Conservation (phyloP, 1,140 invertebrate genomes). For the Polyergus mexicanus region DNA sequence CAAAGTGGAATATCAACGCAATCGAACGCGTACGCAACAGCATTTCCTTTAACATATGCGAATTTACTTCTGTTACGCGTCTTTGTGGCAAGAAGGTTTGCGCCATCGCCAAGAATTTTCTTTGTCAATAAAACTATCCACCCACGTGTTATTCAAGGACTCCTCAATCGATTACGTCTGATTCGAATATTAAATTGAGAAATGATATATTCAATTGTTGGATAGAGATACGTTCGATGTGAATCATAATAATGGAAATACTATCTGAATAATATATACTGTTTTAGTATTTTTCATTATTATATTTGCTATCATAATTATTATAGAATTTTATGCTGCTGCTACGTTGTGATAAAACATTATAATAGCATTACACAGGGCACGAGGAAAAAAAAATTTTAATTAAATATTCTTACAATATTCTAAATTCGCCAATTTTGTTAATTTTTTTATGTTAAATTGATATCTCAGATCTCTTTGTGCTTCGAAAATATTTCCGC, state of each 20-base stretch:
- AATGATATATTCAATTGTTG: background rate
- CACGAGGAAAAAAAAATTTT: background rate
- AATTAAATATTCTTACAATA: background rate
- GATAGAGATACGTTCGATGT: background rate
- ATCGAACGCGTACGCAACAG: slow-evolving; percentile 22
- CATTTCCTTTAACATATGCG: slow-evolving; percentile 12
- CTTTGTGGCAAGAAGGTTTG: background rate
- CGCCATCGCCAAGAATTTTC: slow-evolving; percentile 10
- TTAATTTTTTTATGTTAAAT: background rate
- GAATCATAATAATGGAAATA: slow-evolving; percentile 4
- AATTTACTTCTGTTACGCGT: too few species aligned
- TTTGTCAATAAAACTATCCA: slow-evolving; percentile 34
- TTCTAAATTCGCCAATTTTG: background rate
- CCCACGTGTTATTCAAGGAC: slow-evolving; percentile 34
- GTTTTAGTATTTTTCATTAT: background rate
- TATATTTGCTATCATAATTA: too few species aligned
- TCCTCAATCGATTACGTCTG: slow-evolving; percentile 39
- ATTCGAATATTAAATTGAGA: slow-evolving; percentile 47
- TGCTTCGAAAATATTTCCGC: background rate
- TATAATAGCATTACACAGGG: too few species aligned
- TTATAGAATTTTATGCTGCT: too few species aligned
- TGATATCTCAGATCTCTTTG: background rate
- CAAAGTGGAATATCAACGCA: slow-evolving; percentile 45
- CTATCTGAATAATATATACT: background rate
- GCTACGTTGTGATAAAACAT: too few species aligned